Evolutionary conservation across 2,113 vertebrate genomes (phyloP), one percentile per base, ranked within the genome.

Genomic region (Arizona elegans): DNA sequence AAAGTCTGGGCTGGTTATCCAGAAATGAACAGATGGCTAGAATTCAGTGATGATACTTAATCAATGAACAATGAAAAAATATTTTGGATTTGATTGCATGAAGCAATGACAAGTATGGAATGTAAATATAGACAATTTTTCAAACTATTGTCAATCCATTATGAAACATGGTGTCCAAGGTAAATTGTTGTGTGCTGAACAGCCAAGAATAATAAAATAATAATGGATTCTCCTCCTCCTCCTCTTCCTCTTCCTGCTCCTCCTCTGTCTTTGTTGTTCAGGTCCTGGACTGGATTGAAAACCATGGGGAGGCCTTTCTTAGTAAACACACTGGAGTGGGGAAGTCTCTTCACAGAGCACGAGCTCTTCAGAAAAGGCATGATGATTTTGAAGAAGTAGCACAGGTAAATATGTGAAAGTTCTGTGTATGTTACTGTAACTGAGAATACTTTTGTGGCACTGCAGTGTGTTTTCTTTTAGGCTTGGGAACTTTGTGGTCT

Each of bases 261-360:
- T 17, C 1, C 26, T 26, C 19, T 24, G 1, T 91, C 29, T 94
- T 96, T 93, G 96, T 81, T 97, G 93, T 26, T 92, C 93, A 99
- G 99, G 99, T 99, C 5, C 95, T 99, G 96, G 99, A 99, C 97
- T 99, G 99, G 99, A 99, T 99, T 95, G 99, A 99, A 98, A 99
- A 99, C 95, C 99, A 99, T 0, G 99, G 99, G 0, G 99, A 99
- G 96, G 99, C 99, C 12, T 99, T 99, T 96, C 98, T 99, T 93
- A 99, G 99, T 97, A 99, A 99, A 96, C 99, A 99, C 95, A 98
- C 98, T 0, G 99, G 99, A 12, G 99, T 99, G 55, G 99, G 99
- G 7, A 99, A 99, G 94, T 99, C 98, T 43, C 97, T 99, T 5
- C 99, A 99, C 95, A 98, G 99, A 96, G 99, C 99, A 5, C 97